A percentile compares a stretch with the other conserved stretches of the same genome.
Evolutionary conservation across 2,113 vertebrate genomes (phyloP).

Genomic region (Phrynosoma blainvillii): DNA sequence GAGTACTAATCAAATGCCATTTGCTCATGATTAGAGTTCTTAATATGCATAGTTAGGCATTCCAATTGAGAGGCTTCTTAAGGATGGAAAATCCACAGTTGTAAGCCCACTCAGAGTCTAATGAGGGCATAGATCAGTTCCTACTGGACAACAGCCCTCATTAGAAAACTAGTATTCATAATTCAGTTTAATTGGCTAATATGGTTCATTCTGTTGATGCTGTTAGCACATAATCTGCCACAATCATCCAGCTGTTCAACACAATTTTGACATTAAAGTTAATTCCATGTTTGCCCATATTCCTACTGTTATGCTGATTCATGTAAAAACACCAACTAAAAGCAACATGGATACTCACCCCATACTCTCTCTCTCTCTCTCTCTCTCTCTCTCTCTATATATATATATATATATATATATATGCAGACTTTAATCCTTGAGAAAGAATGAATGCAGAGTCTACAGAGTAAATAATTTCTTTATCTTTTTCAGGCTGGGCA

Average conservation of each 20-base stretch:
- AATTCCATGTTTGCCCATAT: slow-evolving; percentile 44
- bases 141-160: slow-evolving; percentile 22
- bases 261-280: slow-evolving; percentile 35
- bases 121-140: slow-evolving; percentile 31
- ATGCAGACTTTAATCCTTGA: slow-evolving; percentile 30
- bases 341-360: slow-evolving; percentile 26
- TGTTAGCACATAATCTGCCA: slow-evolving; percentile 37
- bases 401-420: not conserved
- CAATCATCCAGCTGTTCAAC: slow-evolving; percentile 8
- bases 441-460: not conserved
- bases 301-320: slow-evolving; percentile 31
- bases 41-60: slow-evolving; percentile 27
- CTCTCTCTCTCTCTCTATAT: not conserved
- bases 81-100: not conserved
- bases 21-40: not conserved
- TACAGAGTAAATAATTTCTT: not conserved
- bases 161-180: slow-evolving; percentile 32
- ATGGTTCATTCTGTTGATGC: slow-evolving; percentile 30
- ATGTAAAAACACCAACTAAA: slow-evolving; percentile 23
- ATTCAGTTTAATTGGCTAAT: slow-evolving; percentile 48
- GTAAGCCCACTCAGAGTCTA: slow-evolving; percentile 16
- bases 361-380: not conserved
- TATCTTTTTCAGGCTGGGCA: not conserved
- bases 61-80: slow-evolving; percentile 28
- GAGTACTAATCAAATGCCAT: not conserved